Conservation (phyloP, 2,888 invertebrate species). For the Thysanoteuthis rhombus region DNA sequence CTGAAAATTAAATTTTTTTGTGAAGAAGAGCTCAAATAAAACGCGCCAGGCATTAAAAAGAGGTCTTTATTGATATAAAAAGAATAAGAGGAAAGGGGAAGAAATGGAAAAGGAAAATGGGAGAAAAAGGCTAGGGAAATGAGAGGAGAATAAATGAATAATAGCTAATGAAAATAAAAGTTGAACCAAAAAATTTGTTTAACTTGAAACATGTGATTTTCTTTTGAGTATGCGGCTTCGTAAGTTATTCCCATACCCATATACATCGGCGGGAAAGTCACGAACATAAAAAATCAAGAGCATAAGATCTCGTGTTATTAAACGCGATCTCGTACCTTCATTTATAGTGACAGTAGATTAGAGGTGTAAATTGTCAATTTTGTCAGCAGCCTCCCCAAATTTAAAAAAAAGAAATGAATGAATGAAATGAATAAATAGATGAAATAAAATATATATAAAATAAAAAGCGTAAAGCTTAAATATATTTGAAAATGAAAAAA, state of each 20-base stretch:
- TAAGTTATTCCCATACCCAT: not conserved
- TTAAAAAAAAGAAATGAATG: not conserved
- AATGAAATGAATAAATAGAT: not conserved
- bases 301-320: not conserved
- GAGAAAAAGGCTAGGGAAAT: not conserved
- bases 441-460: not conserved
- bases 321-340: not conserved
- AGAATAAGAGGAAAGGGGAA: not conserved
- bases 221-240: not conserved
- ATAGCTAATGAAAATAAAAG: not conserved
- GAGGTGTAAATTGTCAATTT: conserved; percentile 12
- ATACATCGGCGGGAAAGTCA: not conserved
- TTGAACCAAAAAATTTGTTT: not conserved
- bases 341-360: not conserved
- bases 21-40: not conserved
- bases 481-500: not conserved
- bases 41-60: not conserved
- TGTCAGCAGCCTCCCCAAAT: not conserved
- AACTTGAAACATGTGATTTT: not conserved
- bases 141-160: not conserved
- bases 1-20: not conserved
- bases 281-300: not conserved
- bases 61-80: not conserved
- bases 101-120: not conserved
- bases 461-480: not conserved